Conservation (phyloP, 2,797 vertebrate species). For the Thripadectes ignobilis region DNA sequence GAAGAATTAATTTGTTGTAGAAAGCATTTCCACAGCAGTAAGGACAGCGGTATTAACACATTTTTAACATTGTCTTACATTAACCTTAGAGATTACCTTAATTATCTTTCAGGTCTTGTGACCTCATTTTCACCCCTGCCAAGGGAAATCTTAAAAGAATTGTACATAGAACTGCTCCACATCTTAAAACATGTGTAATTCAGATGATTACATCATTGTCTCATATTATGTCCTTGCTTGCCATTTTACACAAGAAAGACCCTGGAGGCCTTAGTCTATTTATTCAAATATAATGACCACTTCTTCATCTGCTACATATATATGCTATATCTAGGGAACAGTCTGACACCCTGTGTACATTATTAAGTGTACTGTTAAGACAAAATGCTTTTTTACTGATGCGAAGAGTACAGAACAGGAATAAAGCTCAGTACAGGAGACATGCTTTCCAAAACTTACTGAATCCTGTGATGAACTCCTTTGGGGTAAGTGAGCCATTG, state of each 20-base stretch:
- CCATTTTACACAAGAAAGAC: background rate
- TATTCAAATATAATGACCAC: background rate
- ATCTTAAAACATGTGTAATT: background rate
- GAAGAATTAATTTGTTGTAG: background rate
- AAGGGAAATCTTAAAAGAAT: background rate
- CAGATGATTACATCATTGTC: background rate
- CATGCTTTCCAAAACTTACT: constrained; percentile 79
- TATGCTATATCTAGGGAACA: background rate
- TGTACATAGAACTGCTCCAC: background rate
- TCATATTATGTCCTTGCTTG: background rate
- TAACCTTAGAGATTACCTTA: background rate
- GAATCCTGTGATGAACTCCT: constrained; percentile 91
- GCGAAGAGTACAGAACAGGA: background rate
- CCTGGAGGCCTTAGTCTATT: background rate
- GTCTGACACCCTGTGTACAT: background rate
- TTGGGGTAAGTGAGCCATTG: constrained; percentile 88
- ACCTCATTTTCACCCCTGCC: fast-evolving
- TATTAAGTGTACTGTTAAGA: background rate
- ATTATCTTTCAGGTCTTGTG: background rate
- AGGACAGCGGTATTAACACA: background rate
- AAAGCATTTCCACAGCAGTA: background rate
- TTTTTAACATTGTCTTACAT: background rate
- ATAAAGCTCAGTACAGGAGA: background rate
- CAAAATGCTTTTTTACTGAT: background rate
- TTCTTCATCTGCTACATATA: background rate